Conservation (phyloP, 2,888 invertebrate species). For the Taphrorychus bicolor region DNA sequence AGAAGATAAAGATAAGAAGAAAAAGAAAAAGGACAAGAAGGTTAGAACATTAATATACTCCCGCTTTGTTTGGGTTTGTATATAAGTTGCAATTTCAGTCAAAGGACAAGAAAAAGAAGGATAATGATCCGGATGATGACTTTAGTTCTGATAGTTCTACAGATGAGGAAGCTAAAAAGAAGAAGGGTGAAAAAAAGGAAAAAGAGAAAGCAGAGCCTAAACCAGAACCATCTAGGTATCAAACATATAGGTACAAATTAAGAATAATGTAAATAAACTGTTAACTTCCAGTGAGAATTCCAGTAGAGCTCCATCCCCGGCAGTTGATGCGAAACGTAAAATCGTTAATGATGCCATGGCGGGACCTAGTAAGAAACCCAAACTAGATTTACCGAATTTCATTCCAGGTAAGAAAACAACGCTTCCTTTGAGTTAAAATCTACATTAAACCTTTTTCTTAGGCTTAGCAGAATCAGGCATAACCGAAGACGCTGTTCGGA, state of each 20-base stretch:
- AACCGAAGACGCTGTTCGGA: conserved; percentile 92
- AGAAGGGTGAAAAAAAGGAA: conserved; percentile 57
- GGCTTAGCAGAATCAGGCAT: conserved; percentile 78
- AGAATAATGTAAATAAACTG: no score
- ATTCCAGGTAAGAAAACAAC: conserved; percentile 61
- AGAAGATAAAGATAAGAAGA: conserved; percentile 67
- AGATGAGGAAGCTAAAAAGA: conserved; percentile 74
- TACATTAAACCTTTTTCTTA: conserved; percentile 51
- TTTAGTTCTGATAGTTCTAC: conserved; percentile 71
- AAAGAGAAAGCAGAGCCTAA: conserved; percentile 60
- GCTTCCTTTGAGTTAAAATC: no score
- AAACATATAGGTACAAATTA: no score
- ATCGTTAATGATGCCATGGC: conserved; percentile 59
- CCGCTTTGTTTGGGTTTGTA: conserved; percentile 7
- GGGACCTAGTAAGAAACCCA: conserved; percentile 64
- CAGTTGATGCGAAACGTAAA: conserved; percentile 57
- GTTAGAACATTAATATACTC: conserved; percentile 6
- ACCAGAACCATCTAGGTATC: conserved; percentile 58
- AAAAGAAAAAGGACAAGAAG: conserved; percentile 67
- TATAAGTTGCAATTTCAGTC: conserved; percentile 41
- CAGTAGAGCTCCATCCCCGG: conserved; percentile 64
- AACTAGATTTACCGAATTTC: conserved; percentile 62
- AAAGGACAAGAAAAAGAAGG: conserved; percentile 61
- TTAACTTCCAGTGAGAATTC: conserved; percentile 62
- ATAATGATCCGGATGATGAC: conserved; percentile 44